Percentiles rank a stretch among this genome's conserved stretches.
Evolutionary conservation across 2,797 vertebrate species (phyloP).

Genomic region (Anabacerthia variegaticeps): DNA sequence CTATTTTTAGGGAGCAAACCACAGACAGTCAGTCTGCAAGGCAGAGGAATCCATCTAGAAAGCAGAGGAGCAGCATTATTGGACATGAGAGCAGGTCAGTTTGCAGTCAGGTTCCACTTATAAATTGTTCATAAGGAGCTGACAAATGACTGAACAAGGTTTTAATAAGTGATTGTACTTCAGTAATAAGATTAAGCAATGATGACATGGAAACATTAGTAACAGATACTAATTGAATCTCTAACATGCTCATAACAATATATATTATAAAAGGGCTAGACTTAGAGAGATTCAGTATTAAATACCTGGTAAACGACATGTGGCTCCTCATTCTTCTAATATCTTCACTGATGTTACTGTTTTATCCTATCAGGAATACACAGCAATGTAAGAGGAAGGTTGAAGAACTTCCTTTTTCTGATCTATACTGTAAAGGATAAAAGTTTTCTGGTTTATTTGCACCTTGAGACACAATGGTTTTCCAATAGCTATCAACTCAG

Average conservation of each 20-base stretch:
- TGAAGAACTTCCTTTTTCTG: not conserved
- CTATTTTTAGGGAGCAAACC: not conserved
- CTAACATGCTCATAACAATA: not conserved
- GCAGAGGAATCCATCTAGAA: not conserved
- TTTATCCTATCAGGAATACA: not conserved
- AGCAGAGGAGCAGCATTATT: not conserved
- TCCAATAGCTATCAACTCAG: not conserved
- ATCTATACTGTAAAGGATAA: not conserved
- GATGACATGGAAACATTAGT: not conserved
- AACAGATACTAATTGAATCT: slow-evolving; percentile 33
- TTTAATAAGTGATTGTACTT: slow-evolving; percentile 22
- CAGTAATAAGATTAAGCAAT: slow-evolving; percentile 11
- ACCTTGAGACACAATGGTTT: not conserved
- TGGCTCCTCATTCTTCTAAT: not conserved
- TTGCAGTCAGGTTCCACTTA: not conserved
- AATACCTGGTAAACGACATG: not conserved
- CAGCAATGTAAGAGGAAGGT: not conserved
- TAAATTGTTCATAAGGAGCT: not conserved
- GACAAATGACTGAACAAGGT: not conserved
- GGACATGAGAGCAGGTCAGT: not conserved
- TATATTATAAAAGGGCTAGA: not conserved
- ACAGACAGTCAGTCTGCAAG: not conserved
- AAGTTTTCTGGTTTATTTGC: not conserved
- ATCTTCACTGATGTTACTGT: not conserved
- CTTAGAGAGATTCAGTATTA: not conserved